A percentile compares a stretch with the other conserved stretches of the same genome.
Conservation (phyloP, 2,113 vertebrate species). For the Genyomyrus donnyi region DNA sequence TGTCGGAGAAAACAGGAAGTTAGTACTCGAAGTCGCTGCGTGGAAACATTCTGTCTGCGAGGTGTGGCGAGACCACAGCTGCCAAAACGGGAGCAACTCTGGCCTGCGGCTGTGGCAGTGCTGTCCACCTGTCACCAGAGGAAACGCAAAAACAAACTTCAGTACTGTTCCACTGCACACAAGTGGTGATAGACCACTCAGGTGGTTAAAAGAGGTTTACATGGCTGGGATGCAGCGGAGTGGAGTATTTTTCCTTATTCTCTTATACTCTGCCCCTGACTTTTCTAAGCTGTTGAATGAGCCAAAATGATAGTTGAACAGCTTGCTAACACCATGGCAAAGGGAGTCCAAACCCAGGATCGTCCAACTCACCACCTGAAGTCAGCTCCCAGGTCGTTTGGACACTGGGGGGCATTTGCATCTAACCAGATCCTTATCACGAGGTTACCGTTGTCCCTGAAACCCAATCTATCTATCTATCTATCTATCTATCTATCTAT, state of each 20-base stretch:
- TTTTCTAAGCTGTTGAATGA: not conserved
- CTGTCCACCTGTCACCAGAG: not conserved
- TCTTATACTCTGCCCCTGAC: not conserved
- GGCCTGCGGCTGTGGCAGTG: not conserved
- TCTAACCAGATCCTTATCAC: not conserved
- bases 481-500: no score
- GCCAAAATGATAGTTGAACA: not conserved
- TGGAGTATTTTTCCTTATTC: not conserved
- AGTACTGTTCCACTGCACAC: not conserved
- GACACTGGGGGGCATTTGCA: not conserved
- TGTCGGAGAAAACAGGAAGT: not conserved
- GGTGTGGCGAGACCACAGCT: not conserved
- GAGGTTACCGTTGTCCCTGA: not conserved
- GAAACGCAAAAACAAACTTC: not conserved
- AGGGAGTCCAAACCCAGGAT: not conserved
- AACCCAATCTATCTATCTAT: no score
- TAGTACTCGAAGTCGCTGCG: not conserved
- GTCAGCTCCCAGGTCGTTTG: not conserved
- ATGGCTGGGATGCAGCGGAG: not conserved
- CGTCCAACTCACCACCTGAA: not conserved
- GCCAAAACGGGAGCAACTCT: not conserved
- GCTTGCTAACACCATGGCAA: not conserved
- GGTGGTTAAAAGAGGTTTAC: not conserved
- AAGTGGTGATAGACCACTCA: not conserved
- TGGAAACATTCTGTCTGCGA: not conserved